Evolutionary conservation across 2,113 vertebrate genomes (phyloP).

Genomic region (Lamprologus callipterus): DNA sequence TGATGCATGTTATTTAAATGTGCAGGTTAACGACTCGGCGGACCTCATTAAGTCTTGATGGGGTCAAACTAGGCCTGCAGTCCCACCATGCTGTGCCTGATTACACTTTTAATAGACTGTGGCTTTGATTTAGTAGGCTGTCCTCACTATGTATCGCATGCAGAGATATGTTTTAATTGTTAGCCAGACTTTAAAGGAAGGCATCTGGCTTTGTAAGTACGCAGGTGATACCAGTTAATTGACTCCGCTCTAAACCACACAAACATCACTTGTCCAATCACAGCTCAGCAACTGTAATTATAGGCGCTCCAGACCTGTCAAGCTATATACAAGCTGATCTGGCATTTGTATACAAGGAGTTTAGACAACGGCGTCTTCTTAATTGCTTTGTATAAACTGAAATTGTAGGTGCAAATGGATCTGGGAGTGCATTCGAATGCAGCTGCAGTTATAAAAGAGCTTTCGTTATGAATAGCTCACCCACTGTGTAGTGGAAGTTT

Average conservation of each 20-base stretch:
- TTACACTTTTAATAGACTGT: constrained; percentile 52
- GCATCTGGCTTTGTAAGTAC: not conserved
- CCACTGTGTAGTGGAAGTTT: not conserved
- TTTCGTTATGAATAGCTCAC: accelerated
- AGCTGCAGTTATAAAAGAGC: not conserved
- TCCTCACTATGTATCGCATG: not conserved
- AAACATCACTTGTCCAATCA: not conserved
- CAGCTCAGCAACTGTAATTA: not conserved
- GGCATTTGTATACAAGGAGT: not conserved
- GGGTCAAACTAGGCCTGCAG: constrained; percentile 43
- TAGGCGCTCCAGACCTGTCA: not conserved
- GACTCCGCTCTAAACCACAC: not conserved
- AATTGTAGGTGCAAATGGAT: not conserved
- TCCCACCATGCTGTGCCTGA: constrained; percentile 34
- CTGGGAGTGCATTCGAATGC: not conserved
- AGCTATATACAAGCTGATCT: not conserved
- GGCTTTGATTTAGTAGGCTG: constrained; percentile 36
- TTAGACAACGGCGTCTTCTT: not conserved
- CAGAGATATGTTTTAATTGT: constrained; percentile 18
- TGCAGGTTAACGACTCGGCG: constrained; percentile 34
- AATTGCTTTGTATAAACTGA: not conserved
- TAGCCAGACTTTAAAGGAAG: not conserved
- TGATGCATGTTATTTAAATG: constrained; percentile 62
- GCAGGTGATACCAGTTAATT: not conserved
- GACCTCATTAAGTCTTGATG: constrained; percentile 61